Evolutionary conservation across 1,140 invertebrate genomes (phyloP), one percentile per base, ranked within the genome.

Genomic region (Drosophila lacertosa): DNA sequence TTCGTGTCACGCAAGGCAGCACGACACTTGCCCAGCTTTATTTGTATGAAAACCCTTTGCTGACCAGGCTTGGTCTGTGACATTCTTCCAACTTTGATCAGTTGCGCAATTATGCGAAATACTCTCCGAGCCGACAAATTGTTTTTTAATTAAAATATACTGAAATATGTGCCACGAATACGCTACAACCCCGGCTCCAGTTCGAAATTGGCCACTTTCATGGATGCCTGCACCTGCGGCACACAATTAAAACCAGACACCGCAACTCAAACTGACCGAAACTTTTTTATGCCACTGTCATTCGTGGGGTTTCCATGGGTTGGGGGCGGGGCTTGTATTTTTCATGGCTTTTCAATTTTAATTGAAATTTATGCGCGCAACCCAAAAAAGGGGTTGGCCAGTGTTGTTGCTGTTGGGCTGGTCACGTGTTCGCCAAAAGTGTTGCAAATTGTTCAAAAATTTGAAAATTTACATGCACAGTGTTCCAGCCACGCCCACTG

Each of bases 271-370:
- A 55, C 47, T 63, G 60, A 65, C 51, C 60, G n/a, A 48, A 70
- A 64, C 24, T 63, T 67, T 47, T 53, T 32, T 39, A 40, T 26
- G 32, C 11, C 35, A 16, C n/a, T 68, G 47, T 62, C 60, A 50
- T 48, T 60, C 44, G 35, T 22, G 11, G 16, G 33, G 33, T 67
- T 37, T 45, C 29, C 16, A 33, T 20, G 10, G 6, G 35, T 33
- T 16, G 58, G 15, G 50, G 26, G 53, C 2, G 1, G 40, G 26
- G 22, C 0, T 47, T 71, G 47, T 76, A 82, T 78, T 78, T 88
- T 88, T 78, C 82, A 88, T 88, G 82, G 82, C 77, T 82, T 88
- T 88, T 82, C 77, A 72, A 88, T 88, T 88, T 82, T 89, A 88
- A 88, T 88, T 88, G 83, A 88, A 88, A 88, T 88, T 88, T 88